Conservation (phyloP, 2,113 vertebrate species). For the Lophochroa leadbeateri region DNA sequence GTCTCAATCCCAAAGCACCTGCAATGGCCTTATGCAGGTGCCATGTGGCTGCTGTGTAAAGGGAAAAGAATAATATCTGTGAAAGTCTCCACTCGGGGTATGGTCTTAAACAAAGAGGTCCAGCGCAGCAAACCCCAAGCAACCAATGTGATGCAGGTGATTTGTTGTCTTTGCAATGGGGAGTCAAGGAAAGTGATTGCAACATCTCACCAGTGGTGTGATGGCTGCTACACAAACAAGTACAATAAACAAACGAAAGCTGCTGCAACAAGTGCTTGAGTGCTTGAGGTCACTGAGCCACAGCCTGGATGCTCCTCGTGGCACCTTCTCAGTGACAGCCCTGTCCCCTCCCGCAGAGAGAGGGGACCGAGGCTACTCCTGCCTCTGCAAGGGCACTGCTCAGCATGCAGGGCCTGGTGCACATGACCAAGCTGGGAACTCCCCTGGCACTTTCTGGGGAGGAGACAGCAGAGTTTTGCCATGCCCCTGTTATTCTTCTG, state of each 20-base stretch:
- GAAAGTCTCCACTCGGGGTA: accelerated
- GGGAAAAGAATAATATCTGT: not conserved
- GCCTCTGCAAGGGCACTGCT: not conserved
- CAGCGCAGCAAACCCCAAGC: not conserved
- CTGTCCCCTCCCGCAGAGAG: accelerated
- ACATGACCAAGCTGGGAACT: not conserved
- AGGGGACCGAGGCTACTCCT: not conserved
- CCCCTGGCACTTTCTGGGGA: not conserved
- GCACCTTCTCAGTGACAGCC: not conserved
- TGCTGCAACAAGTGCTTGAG: accelerated
- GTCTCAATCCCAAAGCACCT: not conserved
- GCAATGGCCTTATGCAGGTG: not conserved
- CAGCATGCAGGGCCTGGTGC: no score
- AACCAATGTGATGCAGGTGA: not conserved
- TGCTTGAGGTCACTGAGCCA: not conserved
- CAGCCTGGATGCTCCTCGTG: accelerated
- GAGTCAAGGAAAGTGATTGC: not conserved
- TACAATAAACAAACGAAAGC: not conserved
- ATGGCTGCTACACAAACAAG: not conserved
- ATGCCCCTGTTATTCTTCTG: not conserved
- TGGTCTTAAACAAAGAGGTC: not conserved
- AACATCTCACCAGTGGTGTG: not conserved
- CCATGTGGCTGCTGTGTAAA: not conserved
- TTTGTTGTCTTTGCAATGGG: not conserved
- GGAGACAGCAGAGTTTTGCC: not conserved